These are phyloP conservation scores for Holacanthella duospinosa DNA, from an alignment of 2,888 invertebrate species.

Conservation along the genomic window DNA sequence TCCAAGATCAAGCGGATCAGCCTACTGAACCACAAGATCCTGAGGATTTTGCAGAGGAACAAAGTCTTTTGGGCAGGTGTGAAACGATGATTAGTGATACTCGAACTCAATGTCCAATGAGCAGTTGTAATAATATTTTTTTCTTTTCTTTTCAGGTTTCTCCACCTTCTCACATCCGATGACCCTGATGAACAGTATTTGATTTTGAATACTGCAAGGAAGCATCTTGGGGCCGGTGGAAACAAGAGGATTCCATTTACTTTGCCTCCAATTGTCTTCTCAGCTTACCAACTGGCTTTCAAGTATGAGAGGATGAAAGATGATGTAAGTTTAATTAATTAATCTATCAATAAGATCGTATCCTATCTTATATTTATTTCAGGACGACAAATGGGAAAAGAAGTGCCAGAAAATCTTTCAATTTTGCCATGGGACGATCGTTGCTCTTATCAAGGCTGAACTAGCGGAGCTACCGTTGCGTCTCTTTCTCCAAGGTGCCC, in stretches of 20 bases:
- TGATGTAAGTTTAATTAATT: constrained; percentile 47
- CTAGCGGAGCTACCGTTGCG: constrained; percentile 84
- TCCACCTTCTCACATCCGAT: constrained; percentile 71
- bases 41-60: constrained; percentile 94
- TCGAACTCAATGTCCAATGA: background rate
- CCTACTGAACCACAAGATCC: constrained; percentile 60
- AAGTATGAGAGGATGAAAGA: constrained; percentile 49
- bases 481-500: constrained; percentile 87
- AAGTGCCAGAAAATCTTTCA: constrained; percentile 97
- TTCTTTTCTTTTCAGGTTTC: constrained; percentile 53
- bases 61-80: constrained; percentile 76
- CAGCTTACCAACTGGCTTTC: constrained; percentile 72
- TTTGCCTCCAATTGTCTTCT: constrained; percentile 86
- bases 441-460: constrained; percentile 87
- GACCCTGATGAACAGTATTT: constrained; percentile 77
- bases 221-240: constrained; percentile 84
- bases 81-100: background rate
- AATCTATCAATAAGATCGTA: constrained; percentile 10
- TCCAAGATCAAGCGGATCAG: constrained; percentile 73
- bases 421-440: constrained; percentile 92
- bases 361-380: constrained; percentile 23
- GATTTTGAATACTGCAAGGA: constrained; percentile 77
- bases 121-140: background rate
- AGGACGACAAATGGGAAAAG: constrained; percentile 96
- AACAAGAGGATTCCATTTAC: constrained; percentile 77